These are phyloP conservation scores for Sarotherodon lohbergeri DNA, from an alignment of 2,113 vertebrate genomes.

Conservation along the genomic window DNA sequence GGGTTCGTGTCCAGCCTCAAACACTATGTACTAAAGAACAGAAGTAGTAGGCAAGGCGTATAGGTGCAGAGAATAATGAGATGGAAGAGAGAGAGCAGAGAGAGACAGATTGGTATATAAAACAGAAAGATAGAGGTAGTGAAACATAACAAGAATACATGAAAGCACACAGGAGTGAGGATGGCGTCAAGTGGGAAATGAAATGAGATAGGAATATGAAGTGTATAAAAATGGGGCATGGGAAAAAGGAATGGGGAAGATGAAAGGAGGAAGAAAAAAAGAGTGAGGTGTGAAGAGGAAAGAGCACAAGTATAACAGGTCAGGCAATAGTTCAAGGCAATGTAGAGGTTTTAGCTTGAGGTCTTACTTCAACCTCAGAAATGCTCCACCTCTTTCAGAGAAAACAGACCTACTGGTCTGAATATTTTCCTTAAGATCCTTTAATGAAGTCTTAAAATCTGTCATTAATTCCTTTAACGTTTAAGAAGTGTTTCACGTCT, in stretches of 20 bases:
- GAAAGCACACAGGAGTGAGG: constrained; percentile 20
- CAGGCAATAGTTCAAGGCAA: constrained; percentile 67
- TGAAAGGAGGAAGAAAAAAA: constrained; percentile 42
- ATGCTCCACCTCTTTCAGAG: constrained; percentile 22
- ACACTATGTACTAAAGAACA: constrained; percentile 97
- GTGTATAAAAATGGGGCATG: constrained; percentile 10
- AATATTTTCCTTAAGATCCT: constrained; percentile 19
- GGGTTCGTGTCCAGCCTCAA: constrained; percentile 99
- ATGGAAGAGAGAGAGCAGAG: constrained; percentile 26
- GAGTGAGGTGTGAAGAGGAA: constrained; percentile 58
- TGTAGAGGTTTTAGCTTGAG: constrained; percentile 48
- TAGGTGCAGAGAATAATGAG: constrained; percentile 62
- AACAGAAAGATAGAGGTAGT: constrained; percentile 15
- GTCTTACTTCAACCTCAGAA: constrained; percentile 36
- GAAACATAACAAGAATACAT: constrained; percentile 38
- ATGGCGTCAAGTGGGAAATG: neutral
- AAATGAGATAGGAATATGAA: constrained; percentile 17
- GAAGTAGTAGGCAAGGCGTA: constrained; percentile 76
- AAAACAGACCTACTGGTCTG: constrained; percentile 6
- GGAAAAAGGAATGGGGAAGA: constrained; percentile 10
- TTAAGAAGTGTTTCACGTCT: constrained; percentile 7
- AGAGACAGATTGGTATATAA: constrained; percentile 13
- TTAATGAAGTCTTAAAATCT: neutral
- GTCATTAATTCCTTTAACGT: neutral
- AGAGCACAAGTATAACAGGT: constrained; percentile 72